Conservation (phyloP, 2,888 invertebrate genomes). For the Spatulosminthurus flaviceps region DNA sequence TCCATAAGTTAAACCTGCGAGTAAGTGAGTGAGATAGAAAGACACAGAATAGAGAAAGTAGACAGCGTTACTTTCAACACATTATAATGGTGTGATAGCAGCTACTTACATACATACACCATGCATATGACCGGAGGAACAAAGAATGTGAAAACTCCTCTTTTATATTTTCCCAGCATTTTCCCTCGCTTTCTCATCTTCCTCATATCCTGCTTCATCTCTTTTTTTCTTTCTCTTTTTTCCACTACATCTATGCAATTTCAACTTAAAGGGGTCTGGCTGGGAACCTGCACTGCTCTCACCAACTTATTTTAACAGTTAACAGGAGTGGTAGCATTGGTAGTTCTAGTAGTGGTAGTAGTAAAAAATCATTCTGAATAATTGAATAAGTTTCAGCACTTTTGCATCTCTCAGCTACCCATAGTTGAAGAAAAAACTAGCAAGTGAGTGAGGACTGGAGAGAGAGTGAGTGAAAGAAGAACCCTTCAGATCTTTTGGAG, state of each 20-base stretch:
- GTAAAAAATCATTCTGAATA: conserved; percentile 40
- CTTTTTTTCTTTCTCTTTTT: not conserved
- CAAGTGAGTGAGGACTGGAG: not conserved
- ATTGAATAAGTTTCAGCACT: conserved; percentile 41
- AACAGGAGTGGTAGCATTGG: conserved; percentile 6
- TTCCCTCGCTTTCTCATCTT: conserved; percentile 20
- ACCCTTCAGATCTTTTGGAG: conserved; percentile 2
- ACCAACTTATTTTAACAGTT: conserved; percentile 28
- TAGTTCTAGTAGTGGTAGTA: not conserved
- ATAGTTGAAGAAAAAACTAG: not conserved
- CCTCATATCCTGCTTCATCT: not conserved
- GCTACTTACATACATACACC: not conserved
- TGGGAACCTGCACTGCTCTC: too few species aligned
- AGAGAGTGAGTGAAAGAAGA: conserved; percentile 11
- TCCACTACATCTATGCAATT: too few species aligned
- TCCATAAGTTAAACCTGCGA: not conserved
- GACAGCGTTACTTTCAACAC: too few species aligned
- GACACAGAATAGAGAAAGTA: too few species aligned
- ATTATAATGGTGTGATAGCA: not conserved
- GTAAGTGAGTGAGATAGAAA: not conserved
- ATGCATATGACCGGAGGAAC: not conserved
- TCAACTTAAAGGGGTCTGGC: too few species aligned
- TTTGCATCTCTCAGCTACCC: conserved; percentile 7
- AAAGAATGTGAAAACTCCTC: conserved; percentile 19
- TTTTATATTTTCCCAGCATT: conserved; percentile 13